Conservation (phyloP, 2,888 invertebrate species). For the Tinea trinotella region DNA sequence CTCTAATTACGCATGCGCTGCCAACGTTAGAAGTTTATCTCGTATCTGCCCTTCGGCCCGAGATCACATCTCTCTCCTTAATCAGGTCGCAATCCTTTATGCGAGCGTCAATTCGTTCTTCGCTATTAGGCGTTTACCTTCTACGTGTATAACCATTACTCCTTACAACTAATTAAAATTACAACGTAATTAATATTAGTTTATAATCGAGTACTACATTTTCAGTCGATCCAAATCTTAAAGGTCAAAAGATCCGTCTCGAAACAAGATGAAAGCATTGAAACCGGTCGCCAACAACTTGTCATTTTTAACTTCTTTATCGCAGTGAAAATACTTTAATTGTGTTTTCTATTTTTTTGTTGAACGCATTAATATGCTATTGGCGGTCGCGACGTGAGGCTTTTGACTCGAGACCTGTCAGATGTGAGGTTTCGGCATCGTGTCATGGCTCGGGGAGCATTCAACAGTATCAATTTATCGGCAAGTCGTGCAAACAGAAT, state of each 20-base stretch:
- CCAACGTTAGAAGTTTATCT: constrained; percentile 63
- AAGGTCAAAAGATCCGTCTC: neutral
- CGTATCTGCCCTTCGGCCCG: constrained; percentile 65
- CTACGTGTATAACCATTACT: neutral
- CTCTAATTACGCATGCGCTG: constrained; percentile 71
- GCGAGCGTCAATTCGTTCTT: constrained; percentile 26
- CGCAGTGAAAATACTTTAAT: constrained; percentile 13
- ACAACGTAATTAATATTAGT: constrained; percentile 5
- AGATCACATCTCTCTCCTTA: constrained; percentile 61
- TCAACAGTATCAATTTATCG: constrained; percentile 61
- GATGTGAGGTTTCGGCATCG: constrained; percentile 20
- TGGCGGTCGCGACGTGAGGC: neutral
- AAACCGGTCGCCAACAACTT: neutral
- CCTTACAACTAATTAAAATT: neutral
- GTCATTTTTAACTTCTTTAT: constrained; percentile 14
- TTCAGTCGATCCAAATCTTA: neutral
- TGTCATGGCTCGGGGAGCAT: constrained; percentile 42
- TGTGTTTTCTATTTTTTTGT: constrained; percentile 8
- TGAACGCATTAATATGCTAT: neutral
- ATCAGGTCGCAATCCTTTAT: constrained; percentile 60
- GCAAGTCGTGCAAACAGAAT: constrained; percentile 63
- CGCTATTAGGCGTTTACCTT: neutral
- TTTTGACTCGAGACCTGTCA: neutral
- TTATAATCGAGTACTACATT: neutral
- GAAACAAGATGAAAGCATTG: constrained; percentile 8